Evolutionary conservation across 2,797 vertebrate genomes (phyloP).

Genomic region (Rhadinocentrus ornatus): DNA sequence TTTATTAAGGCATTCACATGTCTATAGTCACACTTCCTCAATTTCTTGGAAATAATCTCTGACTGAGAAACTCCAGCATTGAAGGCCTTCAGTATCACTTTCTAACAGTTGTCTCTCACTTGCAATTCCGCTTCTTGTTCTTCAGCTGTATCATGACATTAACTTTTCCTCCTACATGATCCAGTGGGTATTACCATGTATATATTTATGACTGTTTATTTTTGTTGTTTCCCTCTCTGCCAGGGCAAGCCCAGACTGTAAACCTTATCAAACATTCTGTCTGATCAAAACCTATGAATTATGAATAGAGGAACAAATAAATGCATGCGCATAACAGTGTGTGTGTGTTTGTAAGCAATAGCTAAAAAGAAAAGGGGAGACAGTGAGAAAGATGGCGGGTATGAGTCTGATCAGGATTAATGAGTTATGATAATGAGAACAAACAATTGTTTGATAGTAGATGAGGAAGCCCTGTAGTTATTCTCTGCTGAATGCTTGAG

Average conservation of each 20-base stretch:
- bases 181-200: constrained; percentile 53
- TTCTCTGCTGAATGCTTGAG: constrained; percentile 39
- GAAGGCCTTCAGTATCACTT: neutral
- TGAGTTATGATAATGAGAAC: constrained; percentile 76
- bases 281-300: constrained; percentile 78
- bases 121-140: constrained; percentile 14
- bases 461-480: constrained; percentile 65
- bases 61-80: neutral
- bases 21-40: neutral
- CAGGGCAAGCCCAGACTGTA: constrained; percentile 59
- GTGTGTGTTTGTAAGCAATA: constrained; percentile 18
- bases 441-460: constrained; percentile 74
- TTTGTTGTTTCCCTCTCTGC: constrained; percentile 64
- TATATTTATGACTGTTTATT: constrained; percentile 73
- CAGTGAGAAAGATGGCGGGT: constrained; percentile 36
- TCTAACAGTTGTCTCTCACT: neutral
- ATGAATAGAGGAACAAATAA: constrained; percentile 71
- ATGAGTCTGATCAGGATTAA: constrained; percentile 72
- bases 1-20: neutral
- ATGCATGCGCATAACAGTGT: constrained; percentile 33
- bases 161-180: constrained; percentile 54
- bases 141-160: constrained; percentile 41
- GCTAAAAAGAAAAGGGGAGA: constrained; percentile 12
- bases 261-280: constrained; percentile 78
- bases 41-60: constrained; percentile 23